Conservation (phyloP, 2,888 invertebrate species). For the Hyles lineata region DNA sequence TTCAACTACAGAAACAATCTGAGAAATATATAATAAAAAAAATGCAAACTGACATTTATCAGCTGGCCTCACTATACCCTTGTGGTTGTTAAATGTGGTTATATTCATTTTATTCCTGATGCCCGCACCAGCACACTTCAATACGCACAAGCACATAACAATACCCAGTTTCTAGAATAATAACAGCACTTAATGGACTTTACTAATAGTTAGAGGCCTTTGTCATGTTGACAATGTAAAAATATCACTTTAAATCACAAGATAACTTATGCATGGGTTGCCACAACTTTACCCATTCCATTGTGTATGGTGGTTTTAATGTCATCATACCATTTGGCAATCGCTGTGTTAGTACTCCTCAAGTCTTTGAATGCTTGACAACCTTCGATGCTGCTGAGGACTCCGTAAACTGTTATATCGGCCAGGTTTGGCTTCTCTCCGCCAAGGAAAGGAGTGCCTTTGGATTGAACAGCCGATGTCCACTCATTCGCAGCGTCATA, state of each 20-base stretch:
- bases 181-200: not conserved
- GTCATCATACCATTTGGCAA: constrained; percentile 91
- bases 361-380: constrained; percentile 95
- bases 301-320: constrained; percentile 87
- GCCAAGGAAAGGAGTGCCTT: constrained; percentile 92
- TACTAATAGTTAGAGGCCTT: not conserved
- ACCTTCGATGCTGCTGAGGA: constrained; percentile 96
- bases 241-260: not conserved
- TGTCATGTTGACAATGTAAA: not conserved
- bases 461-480: constrained; percentile 88
- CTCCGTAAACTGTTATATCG: constrained; percentile 96
- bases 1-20: no score
- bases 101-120: no score
- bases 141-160: not conserved
- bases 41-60: no score
- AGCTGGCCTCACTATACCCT: no score
- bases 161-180: not conserved
- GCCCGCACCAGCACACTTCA: not conserved
- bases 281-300: constrained; percentile 82
- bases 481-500: constrained; percentile 95
- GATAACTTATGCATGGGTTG: constrained; percentile 43
- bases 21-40: no score
- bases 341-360: constrained; percentile 87
- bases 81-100: no score
- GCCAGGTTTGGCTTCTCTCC: constrained; percentile 95